These are phyloP conservation scores for Taurulus bubalis DNA, from an alignment of 2,113 vertebrate genomes.

Conservation along the genomic window DNA sequence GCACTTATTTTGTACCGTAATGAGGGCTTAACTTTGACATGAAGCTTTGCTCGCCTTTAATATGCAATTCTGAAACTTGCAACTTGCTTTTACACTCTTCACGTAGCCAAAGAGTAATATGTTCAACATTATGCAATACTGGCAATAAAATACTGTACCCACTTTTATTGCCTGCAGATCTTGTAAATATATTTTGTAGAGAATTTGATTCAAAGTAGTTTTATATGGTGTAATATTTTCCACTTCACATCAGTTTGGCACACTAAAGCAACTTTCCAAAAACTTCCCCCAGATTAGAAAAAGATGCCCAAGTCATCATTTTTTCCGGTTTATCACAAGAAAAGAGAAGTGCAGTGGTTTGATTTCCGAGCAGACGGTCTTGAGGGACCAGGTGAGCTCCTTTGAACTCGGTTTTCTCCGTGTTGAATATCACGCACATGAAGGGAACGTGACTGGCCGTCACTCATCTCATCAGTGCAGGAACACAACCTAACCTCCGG, in stretches of 20 bases:
- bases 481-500: conserved; percentile 34
- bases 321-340: conserved; percentile 37
- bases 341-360: conserved; percentile 48
- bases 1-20: conserved; percentile 41
- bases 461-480: conserved; percentile 51
- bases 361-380: conserved; percentile 45
- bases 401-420: conserved; percentile 47
- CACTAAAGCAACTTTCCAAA: conserved; percentile 41
- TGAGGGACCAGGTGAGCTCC: conserved; percentile 33
- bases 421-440: conserved; percentile 51
- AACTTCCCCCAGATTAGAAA: conserved; percentile 39
- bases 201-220: conserved; percentile 12
- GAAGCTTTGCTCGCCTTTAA: conserved; percentile 15
- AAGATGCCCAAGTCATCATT: conserved; percentile 51
- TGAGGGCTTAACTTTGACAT: conserved; percentile 36
- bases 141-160: background rate
- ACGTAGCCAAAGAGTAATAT: background rate
- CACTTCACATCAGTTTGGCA: conserved; percentile 29
- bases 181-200: conserved; percentile 26
- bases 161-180: conserved; percentile 11
- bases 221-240: conserved; percentile 26
- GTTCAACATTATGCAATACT: background rate
- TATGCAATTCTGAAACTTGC: conserved; percentile 14
- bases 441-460: conserved; percentile 46
- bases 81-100: background rate